Base-by-base conservation (phyloP, 2,797 vertebrate genomes). In the Xenentodon cancila region DNA sequence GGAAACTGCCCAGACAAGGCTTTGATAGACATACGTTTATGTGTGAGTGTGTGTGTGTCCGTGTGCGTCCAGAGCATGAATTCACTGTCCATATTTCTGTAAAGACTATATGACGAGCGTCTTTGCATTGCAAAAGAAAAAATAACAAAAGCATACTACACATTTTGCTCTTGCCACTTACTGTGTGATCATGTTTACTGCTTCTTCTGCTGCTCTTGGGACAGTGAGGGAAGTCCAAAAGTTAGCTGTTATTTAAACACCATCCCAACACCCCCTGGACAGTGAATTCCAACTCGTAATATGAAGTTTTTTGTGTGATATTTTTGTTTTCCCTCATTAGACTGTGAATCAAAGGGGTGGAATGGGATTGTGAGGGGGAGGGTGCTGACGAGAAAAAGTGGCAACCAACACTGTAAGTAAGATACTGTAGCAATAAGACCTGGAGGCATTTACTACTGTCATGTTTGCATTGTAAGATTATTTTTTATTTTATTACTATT, bases 371-470 rank as follows among this genome's bases (percentile, higher is more conserved):
- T 59, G 68, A 80, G 75, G 73, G 67, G 75, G 67, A 79, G 74
- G 68, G 83, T 84, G 81, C 79, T 84, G 70, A 75, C 75, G 69
- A 74, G 57, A 87, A 79, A 65, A 71, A 85, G 83, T 84, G 84
- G 81, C 86, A 89, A 91, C 92, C 90, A 91, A 89, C 90, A 90
- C 89, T 92, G 79, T 91, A 93, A 91, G 88, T 90, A 90, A 84
- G 84, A 85, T 91, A 94, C 88, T 94, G 94, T 94, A 97, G 95
- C 94, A 95, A 94, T 96, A 96, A 91, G 86, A 92, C 93, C 90
- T 92, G 80, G 92, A 92, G 93, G 84, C 92, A 90, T 93, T 92
- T 93, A 91, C 90, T 89, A 92, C 91, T 92, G 90, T 94, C 93
- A 90, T 90, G 92, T 93, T 94, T 95, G 93, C 94, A 93, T 93